A percentile compares a stretch with the other conserved stretches of the same genome.
phyloP scores from a whole-genome alignment of 2,888 invertebrate genomes.

The Omphaloscelis lunosa region DNA sequence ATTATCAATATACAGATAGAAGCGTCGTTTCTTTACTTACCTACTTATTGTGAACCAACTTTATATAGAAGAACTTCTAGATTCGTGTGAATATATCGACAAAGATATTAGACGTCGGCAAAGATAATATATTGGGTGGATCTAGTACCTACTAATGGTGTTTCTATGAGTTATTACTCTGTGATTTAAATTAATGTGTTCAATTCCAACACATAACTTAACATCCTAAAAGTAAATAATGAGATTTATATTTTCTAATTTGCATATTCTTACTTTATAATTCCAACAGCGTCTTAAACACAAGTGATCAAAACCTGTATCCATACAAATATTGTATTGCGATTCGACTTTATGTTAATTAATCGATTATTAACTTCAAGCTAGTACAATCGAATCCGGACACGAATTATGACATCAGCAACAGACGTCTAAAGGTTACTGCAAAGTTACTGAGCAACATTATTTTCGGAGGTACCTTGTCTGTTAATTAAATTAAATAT shows the following conservation, averaged over 20 bases:
- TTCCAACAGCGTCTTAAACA: background rate
- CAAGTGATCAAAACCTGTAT: slow-evolving; percentile 5
- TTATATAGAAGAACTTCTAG: slow-evolving; percentile 12
- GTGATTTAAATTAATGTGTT: background rate
- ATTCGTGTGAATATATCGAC: background rate
- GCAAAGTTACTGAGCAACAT: slow-evolving; percentile 40
- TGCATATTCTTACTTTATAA: background rate
- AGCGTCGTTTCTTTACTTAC: slow-evolving; percentile 24
- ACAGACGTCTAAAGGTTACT: slow-evolving; percentile 65
- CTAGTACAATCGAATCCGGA: slow-evolving; percentile 67
- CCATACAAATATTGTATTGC: slow-evolving; percentile 25
- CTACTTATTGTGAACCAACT: slow-evolving; percentile 21
- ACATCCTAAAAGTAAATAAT: background rate
- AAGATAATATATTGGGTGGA: background rate
- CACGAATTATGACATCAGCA: slow-evolving; percentile 71
- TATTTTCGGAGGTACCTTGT: slow-evolving; percentile 28
- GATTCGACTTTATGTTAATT: slow-evolving; percentile 49
- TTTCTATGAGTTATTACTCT: background rate
- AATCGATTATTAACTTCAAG: slow-evolving; percentile 56
- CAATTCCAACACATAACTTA: background rate
- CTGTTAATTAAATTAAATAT: background rate
- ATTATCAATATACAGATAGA: slow-evolving; percentile 38
- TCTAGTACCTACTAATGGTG: background rate
- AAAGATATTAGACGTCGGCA: no score
- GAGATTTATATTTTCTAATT: background rate